Evolutionary conservation across 2,797 vertebrate species (phyloP), one percentile per base, ranked within the genome.

Genomic region (Premnoplex brunnescens): DNA sequence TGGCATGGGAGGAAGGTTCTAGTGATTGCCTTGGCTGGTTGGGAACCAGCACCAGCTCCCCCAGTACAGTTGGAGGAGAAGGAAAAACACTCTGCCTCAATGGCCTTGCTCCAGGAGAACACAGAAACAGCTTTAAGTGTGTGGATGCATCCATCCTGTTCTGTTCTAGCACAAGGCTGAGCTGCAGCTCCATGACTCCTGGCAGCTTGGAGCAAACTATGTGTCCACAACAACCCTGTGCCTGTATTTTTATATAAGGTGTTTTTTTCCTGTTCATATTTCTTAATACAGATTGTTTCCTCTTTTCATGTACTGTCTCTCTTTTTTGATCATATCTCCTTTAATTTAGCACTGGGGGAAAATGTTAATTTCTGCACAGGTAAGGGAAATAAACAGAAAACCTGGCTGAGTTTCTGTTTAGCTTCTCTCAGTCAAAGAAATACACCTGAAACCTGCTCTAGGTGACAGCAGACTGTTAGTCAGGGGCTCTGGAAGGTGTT

Each of bases 371-470:
- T 80, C 59, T 41, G 41, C 54, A 28, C 80, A 81, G 64, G 52
- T 86, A 43, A n/a, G 19, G 86, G 66, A 66, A 93, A 92, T 86
- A 88, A 96, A 93, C 24, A 41, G 51, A 58, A 79, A 83, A 24
- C 28, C 62, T 92, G 69, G 16, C 36, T 26, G 28, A 23, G 7
- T 49, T 82, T 23, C 30, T 37, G 1, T 12, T 44, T 23, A 8
- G 1, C 32, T 63, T 12, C 12, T 44, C 10, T 73, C 60, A 9
- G 27, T 62, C 12, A 24, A 5, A 55, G 9, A 2, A 43, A 32
- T 63, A 41, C 36, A 4, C 39, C 10, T 11, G n/a, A 12, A 13
- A 24, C 0, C 6, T 19, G 48, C n/a, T 17, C 32, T 63, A 26
- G 6, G 21, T 16, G 28, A 7, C 37, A 36, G 69, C 32, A n/a